Evolutionary conservation across 1,140 invertebrate species (phyloP).

Genomic region (Zaprionus kolodkinae): DNA sequence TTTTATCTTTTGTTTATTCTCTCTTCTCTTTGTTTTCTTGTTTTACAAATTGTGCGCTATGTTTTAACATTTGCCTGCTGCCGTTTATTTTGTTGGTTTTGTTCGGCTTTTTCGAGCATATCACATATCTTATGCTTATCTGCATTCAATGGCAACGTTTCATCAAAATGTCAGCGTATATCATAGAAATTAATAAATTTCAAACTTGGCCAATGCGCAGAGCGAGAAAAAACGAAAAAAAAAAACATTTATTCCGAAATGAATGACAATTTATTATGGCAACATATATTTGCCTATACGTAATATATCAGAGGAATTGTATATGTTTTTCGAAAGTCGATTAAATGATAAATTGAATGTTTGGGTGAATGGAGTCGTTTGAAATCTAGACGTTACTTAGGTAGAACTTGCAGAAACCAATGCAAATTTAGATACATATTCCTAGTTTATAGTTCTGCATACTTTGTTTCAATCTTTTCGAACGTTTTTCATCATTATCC

Average conservation of each 20-base stretch:
- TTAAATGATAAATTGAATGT: slow-evolving; percentile 2
- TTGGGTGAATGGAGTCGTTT: background rate
- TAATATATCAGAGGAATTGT: slow-evolving; percentile 44
- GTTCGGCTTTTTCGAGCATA: slow-evolving; percentile 24
- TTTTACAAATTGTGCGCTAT: slow-evolving; percentile 70
- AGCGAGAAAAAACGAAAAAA: background rate
- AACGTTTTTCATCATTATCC: background rate
- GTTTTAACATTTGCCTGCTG: slow-evolving; percentile 54
- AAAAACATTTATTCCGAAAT: slow-evolving; percentile 32
- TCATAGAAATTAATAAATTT: slow-evolving; percentile 82
- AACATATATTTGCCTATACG: slow-evolving; percentile 42
- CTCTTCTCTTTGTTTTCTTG: slow-evolving; percentile 34
- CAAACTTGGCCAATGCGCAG: slow-evolving; percentile 52
- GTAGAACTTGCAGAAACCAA: background rate
- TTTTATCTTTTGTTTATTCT: slow-evolving; percentile 39
- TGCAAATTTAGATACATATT: background rate
- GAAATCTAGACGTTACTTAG: background rate
- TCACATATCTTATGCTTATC: slow-evolving; percentile 76
- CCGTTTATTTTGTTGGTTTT: slow-evolving; percentile 30
- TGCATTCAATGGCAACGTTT: slow-evolving; percentile 78
- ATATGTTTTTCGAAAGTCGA: slow-evolving; percentile 38
- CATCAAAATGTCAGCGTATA: slow-evolving; percentile 79
- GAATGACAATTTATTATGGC: slow-evolving; percentile 63
- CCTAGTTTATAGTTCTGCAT: background rate
- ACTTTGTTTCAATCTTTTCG: background rate